A percentile compares a stretch with the other conserved stretches of the same genome.
Conservation (phyloP, 2,113 vertebrate species). For the Elachura formosa region DNA sequence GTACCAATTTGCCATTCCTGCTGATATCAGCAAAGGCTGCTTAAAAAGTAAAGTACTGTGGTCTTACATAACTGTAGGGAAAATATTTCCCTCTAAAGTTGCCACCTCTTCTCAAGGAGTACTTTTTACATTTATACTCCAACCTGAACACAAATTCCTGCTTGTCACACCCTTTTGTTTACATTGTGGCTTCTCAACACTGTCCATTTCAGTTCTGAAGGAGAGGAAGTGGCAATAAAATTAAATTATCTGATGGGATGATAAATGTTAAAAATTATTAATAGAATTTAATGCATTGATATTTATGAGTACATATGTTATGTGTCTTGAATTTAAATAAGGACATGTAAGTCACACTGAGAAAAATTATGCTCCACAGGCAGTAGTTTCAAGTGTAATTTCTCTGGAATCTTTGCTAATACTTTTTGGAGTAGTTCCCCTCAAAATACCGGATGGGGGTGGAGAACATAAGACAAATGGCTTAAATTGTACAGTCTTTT, state of each 20-base stretch:
- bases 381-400: background rate
- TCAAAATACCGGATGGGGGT: background rate
- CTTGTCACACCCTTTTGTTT: background rate
- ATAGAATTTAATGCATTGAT: background rate
- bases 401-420: background rate
- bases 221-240: background rate
- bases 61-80: background rate
- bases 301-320: background rate
- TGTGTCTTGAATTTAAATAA: background rate
- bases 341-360: background rate
- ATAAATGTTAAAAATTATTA: background rate
- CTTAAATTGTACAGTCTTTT: background rate
- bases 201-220: background rate
- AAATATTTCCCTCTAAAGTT: background rate
- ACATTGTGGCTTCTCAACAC: background rate
- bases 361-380: background rate
- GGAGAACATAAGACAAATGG: background rate
- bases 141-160: background rate
- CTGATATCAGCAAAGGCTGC: background rate
- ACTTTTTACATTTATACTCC: background rate
- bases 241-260: background rate
- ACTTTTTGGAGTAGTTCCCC: background rate
- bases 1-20: background rate
- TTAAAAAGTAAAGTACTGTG: background rate
- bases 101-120: background rate